These are phyloP conservation scores for Anthoscopus minutus DNA, from an alignment of 2,113 vertebrate genomes.

Conservation along the genomic window DNA sequence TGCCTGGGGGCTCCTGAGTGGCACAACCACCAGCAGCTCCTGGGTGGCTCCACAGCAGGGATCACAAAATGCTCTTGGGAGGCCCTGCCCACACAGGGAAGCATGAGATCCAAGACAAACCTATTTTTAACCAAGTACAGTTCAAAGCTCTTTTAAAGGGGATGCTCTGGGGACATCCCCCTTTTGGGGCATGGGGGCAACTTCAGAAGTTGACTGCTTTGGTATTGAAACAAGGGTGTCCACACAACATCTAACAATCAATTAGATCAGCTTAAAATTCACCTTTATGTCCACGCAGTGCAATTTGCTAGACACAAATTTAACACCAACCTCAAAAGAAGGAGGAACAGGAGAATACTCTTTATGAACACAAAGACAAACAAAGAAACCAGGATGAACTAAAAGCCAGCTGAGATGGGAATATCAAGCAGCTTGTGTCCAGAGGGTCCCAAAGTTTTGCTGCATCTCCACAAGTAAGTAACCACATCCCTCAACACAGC, in stretches of 20 bases:
- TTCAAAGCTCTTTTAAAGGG: constrained; percentile 7
- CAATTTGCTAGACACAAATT: neutral
- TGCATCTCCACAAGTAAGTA: neutral
- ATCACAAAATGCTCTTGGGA: neutral
- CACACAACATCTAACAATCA: neutral
- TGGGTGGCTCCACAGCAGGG: neutral
- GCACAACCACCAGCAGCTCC: neutral
- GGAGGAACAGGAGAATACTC: neutral
- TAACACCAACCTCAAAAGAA: neutral
- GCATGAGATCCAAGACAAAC: neutral
- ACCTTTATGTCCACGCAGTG: neutral
- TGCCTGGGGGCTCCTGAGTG: rapidly evolving
- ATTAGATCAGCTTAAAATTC: neutral
- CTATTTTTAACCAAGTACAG: constrained; percentile 21
- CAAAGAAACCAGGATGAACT: neutral
- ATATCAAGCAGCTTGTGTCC: neutral
- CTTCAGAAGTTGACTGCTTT: neutral
- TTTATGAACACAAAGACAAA: neutral
- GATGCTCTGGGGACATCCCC: neutral
- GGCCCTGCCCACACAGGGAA: neutral
- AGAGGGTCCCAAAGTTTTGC: neutral
- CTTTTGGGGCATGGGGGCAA: neutral
- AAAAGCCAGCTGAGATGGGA: neutral
- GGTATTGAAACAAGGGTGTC: neutral
- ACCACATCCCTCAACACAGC: rapidly evolving